Base-by-base conservation (phyloP, 1,140 invertebrate species). In the Paracyclopina nana region DNA sequence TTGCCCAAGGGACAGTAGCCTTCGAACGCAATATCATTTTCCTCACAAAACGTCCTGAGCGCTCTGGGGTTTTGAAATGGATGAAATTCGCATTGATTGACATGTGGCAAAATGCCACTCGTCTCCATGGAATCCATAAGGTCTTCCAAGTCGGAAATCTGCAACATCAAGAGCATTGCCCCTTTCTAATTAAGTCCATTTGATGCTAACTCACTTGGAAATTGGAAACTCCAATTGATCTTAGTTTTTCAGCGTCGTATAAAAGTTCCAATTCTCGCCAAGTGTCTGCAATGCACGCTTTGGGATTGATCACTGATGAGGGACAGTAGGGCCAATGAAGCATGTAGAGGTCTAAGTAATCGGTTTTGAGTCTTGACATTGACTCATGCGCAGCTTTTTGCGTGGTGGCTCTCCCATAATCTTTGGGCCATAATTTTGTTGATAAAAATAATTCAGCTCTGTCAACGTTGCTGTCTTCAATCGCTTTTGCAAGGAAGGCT, bases 31-130 rank as follows among this genome's bases (percentile, higher is more conserved):
- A 66, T 62, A 22, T 58, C 57, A 29, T 63, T 58, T n/a, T 65
- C 61, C 44, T 57, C 30, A 48, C 66, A 68, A 50, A 57, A 67
- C 9, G 59, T 30, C 26, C 57, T 43, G 3, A 67, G 48, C 22
- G 58, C 53, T 24, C 53, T 55, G 12, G 62, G 66, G 54, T 65
- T 61, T 42, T 65, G 62, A 55, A 59, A 66, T 9, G 67, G 66
- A 55, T 68, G 64, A 41, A 66, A 65, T 57, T 68, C 66, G 38
- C 64, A 63, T 56, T 68, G 66, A 57, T 68, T 66, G 20, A 67
- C 60, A 42, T 64, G 62, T 9, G 66, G 66, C 30, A 56, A 52
- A 16, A 67, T 54, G 31, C 55, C 55, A 50, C 60, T 57, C 28
- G 55, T 58, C 31, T 64, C 60, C 44, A 62, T 43, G 16, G 57